Evolutionary conservation across 1,140 invertebrate genomes (phyloP), one percentile per base, ranked within the genome.

Genomic region (Aphis craccivora): DNA sequence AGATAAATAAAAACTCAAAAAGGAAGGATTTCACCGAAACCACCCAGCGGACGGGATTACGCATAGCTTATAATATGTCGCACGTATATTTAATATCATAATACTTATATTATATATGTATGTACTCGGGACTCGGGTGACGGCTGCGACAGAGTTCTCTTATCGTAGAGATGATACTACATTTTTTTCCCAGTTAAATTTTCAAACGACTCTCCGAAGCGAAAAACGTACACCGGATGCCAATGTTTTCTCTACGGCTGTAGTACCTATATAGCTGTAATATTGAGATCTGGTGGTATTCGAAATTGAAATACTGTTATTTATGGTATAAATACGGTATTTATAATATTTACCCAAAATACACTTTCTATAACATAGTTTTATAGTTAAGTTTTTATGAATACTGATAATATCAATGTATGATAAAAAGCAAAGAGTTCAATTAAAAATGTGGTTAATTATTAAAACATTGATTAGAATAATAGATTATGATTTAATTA

Each of bases 151-250:
- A 76, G 60, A 76, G 60, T 76, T 76, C n/a, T n/a, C 60, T 76
- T 76, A 76, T 76, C 60, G n/a, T n/a, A 18, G 14, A 76, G n/a
- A 76, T 14, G n/a, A 76, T 76, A 18, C 14, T 30, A 14, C 30
- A 76, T 76, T 76, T 76, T 76, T 76, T 76, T 67, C n/a, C 60
- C 4, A 76, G 60, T 76, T 76, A 76, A 76, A 76, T 76, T 76
- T 67, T 76, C 60, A 76, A 76, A 76, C 30, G 30, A 76, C 30
- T 76, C 60, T 35, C n/a, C 30, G 60, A n/a, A 76, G 60, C 60
- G 60, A 76, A 76, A 76, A 76, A 76, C 60, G n/a, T 14, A 14
- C 5, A 5, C 60, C 30, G 14, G 60, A 76, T 76, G 30, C 60
- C 4, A 5, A 76, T 76, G n/a, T 76, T n/a, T 76, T 76, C 30